Evolutionary conservation across 1,140 invertebrate genomes (phyloP).

Genomic region (Drosophila seguyi): DNA sequence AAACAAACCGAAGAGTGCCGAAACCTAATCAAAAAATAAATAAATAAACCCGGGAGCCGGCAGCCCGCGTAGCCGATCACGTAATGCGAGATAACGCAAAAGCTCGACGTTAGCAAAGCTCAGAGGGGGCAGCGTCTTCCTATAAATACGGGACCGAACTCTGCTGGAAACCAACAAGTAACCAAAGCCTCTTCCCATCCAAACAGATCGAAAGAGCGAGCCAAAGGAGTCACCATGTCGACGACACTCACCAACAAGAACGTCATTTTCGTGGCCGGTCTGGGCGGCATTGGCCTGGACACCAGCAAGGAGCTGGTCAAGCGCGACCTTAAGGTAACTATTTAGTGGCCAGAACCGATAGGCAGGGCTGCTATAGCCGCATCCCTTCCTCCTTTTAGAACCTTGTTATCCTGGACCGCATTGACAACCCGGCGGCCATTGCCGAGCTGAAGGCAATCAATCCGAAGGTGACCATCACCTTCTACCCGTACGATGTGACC

Average conservation of each 20-base stretch:
- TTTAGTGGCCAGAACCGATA: not conserved
- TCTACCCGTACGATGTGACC: constrained; percentile 76
- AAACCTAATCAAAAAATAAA: constrained; percentile 17
- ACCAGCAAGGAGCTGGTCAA: constrained; percentile 70
- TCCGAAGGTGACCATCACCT: constrained; percentile 72
- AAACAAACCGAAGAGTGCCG: constrained; percentile 37
- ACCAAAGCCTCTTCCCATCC: constrained; percentile 13
- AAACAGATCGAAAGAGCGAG: constrained; percentile 39
- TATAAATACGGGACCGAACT: constrained; percentile 60
- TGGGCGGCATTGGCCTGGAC: constrained; percentile 78
- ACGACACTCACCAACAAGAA: constrained; percentile 69
- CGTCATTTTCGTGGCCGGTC: constrained; percentile 75
- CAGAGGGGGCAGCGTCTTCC: constrained; percentile 4
- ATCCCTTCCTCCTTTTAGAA: constrained; percentile 38
- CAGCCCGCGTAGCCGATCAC: constrained; percentile 5
- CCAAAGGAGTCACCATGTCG: constrained; percentile 45
- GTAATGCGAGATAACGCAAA: constrained; percentile 26
- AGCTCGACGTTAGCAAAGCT: constrained; percentile 40
- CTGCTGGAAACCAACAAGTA: constrained; percentile 20
- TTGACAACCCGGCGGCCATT: constrained; percentile 70
- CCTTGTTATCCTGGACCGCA: constrained; percentile 71
- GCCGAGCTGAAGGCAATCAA: constrained; percentile 71
- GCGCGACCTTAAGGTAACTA: constrained; percentile 55
- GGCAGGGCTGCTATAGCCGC: not conserved
- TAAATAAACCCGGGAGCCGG: constrained; percentile 10